Evolutionary conservation across 2,113 vertebrate species (phyloP).

Genomic region (Gadus macrocephalus): DNA sequence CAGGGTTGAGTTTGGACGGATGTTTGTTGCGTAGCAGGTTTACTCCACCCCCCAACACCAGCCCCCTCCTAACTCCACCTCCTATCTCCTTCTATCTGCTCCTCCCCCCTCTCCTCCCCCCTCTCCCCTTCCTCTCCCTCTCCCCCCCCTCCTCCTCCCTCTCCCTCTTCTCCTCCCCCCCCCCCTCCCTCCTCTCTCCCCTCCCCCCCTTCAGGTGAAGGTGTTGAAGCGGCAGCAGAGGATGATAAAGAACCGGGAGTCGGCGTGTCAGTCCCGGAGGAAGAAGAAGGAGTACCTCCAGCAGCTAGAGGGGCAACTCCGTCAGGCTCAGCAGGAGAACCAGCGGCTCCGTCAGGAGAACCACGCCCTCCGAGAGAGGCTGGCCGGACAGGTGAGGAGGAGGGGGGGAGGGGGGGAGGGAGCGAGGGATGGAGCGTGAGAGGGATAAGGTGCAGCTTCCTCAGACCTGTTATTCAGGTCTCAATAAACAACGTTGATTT

Average conservation of each 20-base stretch:
- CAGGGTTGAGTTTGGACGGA: too few relatives aligned
- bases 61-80: too few relatives aligned
- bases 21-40: too few relatives aligned
- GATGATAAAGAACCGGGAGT: conserved; percentile 93
- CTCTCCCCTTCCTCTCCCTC: not conserved
- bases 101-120: not conserved
- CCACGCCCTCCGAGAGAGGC: conserved; percentile 76
- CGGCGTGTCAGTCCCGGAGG: conserved; percentile 84
- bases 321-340: conserved; percentile 82
- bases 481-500: too few relatives aligned
- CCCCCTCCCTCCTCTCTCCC: not conserved
- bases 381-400: conserved; percentile 72
- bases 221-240: conserved; percentile 89
- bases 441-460: not conserved
- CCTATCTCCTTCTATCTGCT: not conserved
- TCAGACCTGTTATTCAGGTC: too few relatives aligned
- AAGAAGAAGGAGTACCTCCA: conserved; percentile 95
- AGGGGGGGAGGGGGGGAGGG: not conserved
- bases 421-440: not conserved
- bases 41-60: too few relatives aligned
- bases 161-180: not conserved
- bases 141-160: not conserved
- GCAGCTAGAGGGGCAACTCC: conserved; percentile 80
- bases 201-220: conserved; percentile 72
- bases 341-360: conserved; percentile 82